Evolutionary conservation across 2,888 invertebrate genomes (phyloP), one percentile per base, ranked within the genome.

Genomic region (Hyposoter didymator): DNA sequence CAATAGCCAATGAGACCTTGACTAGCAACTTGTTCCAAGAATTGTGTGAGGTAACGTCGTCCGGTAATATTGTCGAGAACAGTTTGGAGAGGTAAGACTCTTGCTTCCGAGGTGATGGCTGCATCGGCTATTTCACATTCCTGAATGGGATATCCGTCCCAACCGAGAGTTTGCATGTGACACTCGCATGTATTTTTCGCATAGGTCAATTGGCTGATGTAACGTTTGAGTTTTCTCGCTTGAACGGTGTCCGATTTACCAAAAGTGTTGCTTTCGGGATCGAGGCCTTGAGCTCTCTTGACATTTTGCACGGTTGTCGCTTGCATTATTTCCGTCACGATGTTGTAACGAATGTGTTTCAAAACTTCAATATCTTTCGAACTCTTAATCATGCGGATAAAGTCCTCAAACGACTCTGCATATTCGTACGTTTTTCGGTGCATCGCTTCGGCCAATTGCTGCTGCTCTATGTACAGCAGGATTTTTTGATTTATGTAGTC

Each of bases 301-400:
- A 98, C 95, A 92, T 98, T 98, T 94, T 98, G 98, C 88, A 98
- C 95, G 0, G 98, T 98, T 19, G 98, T 98, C 0, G 98, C 98
- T 95, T 98, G 98, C 97, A 98, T 98, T 89, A 98, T 97, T 95
- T 98, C 98, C 66, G 97, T 97, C 6, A 98, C 97, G 88, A 98
- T 98, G 90, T 97, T 97, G 90, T 97, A 97, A 88, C 97, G 97
- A 93, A 98, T 97, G 92, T 97, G 96, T 92, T 97, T 97, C 64
- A 98, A 95, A 88, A 97, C 97, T 93, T 98, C 98, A 84, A 98
- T 94, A 94, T 97, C 97, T 88, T 96, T 96, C 87, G 97, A 97
- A 90, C 95, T 96, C 89, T 97, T 97, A 79, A 98, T 98, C 91
- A 98, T 96, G 88, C 97, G 96, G 85, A 98, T 95, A 93, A 98